These are phyloP conservation scores for Muraenolepis orangiensis DNA, from an alignment of 2,797 vertebrate genomes.

Conservation along the genomic window DNA sequence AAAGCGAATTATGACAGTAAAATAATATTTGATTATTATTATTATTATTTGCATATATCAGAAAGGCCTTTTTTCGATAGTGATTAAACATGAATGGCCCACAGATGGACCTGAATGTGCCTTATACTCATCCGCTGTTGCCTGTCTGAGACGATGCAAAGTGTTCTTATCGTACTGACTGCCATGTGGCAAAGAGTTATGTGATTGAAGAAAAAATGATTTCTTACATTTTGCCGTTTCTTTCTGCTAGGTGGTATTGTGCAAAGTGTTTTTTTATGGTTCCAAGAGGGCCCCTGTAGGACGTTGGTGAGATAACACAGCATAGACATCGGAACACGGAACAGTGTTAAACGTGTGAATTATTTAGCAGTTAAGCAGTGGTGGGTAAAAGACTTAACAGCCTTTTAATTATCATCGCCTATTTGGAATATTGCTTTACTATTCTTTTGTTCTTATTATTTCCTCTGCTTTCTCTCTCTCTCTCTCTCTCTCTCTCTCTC, in stretches of 20 bases:
- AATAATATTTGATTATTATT: background rate
- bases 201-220: background rate
- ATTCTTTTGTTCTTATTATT: background rate
- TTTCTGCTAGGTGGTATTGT: background rate
- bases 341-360: background rate
- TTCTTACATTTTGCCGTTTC: background rate
- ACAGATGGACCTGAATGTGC: background rate
- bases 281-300: background rate
- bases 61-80: background rate
- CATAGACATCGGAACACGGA: background rate
- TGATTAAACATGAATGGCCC: background rate
- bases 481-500: no score
- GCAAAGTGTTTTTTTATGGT: background rate
- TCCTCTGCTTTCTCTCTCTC: background rate
- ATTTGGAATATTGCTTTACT: background rate
- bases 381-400: background rate
- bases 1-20: no score
- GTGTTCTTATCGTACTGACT: constrained; percentile 20
- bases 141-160: constrained; percentile 21
- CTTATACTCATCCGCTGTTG: constrained; percentile 7
- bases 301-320: background rate
- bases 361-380: background rate
- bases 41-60: background rate
- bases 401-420: background rate
- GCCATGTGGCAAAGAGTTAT: constrained; percentile 19